Evolutionary conservation across 2,797 vertebrate genomes (phyloP).

Genomic region (Falco concolor): DNA sequence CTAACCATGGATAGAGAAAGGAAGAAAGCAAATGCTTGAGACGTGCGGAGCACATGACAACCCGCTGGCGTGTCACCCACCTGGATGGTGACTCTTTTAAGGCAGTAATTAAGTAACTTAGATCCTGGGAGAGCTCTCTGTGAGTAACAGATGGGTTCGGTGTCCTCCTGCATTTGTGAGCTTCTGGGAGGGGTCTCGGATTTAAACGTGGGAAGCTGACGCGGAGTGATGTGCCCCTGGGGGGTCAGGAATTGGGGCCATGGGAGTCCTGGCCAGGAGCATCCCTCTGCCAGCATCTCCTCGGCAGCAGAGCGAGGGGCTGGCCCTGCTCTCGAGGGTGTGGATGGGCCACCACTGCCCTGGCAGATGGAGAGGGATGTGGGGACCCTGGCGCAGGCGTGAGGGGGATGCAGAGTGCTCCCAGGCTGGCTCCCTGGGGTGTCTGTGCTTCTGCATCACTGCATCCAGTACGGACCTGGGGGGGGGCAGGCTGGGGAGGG

Average conservation of each 20-base stretch:
- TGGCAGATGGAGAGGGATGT: neutral
- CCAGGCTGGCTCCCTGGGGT: neutral
- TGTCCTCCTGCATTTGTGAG: neutral
- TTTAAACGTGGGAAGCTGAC: neutral
- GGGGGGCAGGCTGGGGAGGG: neutral
- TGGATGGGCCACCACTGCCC: neutral
- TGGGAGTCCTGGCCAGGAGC: neutral
- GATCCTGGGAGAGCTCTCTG: neutral
- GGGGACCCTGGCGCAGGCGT: rapidly evolving
- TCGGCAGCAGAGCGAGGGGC: neutral
- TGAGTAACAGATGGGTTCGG: neutral
- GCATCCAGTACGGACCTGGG: rapidly evolving
- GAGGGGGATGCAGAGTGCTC: neutral
- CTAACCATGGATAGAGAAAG: neutral
- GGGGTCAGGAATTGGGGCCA: rapidly evolving
- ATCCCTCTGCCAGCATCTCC: neutral
- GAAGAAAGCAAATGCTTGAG: neutral
- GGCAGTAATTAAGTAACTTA: neutral
- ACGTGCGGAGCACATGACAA: neutral
- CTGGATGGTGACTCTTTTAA: neutral
- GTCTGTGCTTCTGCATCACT: neutral
- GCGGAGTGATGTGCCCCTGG: rapidly evolving
- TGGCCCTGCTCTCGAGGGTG: neutral
- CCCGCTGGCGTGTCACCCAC: neutral
- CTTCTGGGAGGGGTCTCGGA: constrained; percentile 11